phyloP scores from a whole-genome alignment of 1,140 invertebrate genomes.

The Temnothorax longispinosus region DNA sequence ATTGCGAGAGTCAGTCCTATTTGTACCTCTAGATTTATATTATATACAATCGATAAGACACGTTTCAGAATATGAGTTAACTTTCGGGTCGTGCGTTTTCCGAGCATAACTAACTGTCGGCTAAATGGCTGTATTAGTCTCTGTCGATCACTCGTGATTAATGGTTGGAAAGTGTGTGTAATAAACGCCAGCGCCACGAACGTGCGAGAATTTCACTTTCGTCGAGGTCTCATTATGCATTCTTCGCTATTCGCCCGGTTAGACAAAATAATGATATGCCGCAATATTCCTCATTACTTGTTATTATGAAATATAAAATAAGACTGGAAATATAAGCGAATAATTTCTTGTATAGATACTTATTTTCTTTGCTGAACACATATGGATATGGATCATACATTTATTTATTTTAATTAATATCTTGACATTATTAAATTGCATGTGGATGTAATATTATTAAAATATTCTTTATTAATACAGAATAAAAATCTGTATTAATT shows the following conservation, averaged over 20 bases:
- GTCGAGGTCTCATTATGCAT: conserved; percentile 43
- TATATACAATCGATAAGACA: conserved; percentile 18
- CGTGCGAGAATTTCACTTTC: conserved; percentile 60
- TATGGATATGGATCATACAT: neutral
- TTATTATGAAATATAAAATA: neutral
- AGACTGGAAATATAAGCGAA: neutral
- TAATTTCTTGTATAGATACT: neutral
- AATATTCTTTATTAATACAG: neutral
- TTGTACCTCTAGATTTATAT: neutral
- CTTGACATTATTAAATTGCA: neutral
- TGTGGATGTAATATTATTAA: neutral
- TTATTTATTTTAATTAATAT: neutral
- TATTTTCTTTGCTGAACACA: neutral
- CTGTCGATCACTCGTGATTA: conserved; percentile 57
- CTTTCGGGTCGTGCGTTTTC: conserved; percentile 35
- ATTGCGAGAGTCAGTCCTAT: neutral
- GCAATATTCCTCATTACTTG: neutral
- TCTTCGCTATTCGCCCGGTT: conserved; percentile 31
- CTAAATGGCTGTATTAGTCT: conserved; percentile 60
- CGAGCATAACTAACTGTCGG: conserved; percentile 35
- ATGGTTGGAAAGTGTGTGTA: conserved; percentile 60
- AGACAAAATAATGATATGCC: neutral
- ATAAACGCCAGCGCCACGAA: conserved; percentile 53
- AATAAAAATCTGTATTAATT: conserved; percentile 11
- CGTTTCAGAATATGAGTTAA: conserved; percentile 21